phyloP scores from a whole-genome alignment of 2,113 vertebrate species.

The Brachyhypopomus occidentalis region DNA sequence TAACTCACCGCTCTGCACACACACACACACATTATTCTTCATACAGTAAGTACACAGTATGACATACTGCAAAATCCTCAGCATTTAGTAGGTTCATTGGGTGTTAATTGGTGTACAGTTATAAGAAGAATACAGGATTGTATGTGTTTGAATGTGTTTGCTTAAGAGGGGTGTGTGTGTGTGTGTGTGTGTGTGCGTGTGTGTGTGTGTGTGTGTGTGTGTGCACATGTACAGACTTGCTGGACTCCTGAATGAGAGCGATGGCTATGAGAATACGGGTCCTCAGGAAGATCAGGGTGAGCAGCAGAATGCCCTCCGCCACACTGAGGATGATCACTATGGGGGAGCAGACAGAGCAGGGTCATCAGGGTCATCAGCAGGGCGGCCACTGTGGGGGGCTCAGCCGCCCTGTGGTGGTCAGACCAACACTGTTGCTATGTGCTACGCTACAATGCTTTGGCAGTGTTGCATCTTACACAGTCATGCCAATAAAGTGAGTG shows the following conservation, averaged over 20 bases:
- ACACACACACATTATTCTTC: not conserved
- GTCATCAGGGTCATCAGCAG: constrained; percentile 34
- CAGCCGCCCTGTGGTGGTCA: too few relatives aligned
- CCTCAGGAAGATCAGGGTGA: constrained; percentile 83
- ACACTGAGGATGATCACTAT: constrained; percentile 81
- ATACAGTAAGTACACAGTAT: too few relatives aligned
- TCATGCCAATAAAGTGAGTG: too few relatives aligned
- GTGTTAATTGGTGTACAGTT: too few relatives aligned
- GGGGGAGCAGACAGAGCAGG: constrained; percentile 26
- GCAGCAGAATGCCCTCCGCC: constrained; percentile 77
- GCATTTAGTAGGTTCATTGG: too few relatives aligned
- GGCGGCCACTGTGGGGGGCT: too few relatives aligned
- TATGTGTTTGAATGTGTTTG: not conserved
- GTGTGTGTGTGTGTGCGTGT: not conserved
- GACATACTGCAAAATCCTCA: too few relatives aligned
- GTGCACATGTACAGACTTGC: constrained; percentile 76
- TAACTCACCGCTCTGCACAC: constrained; percentile 79
- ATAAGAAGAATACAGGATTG: not conserved
- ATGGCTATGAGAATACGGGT: constrained; percentile 84
- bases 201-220: not conserved
- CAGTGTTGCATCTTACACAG: too few relatives aligned
- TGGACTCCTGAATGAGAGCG: constrained; percentile 85
- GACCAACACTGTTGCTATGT: too few relatives aligned
- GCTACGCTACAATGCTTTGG: too few relatives aligned
- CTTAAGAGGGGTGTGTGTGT: too few relatives aligned